These are phyloP conservation scores for Rhyzopertha dominica DNA, from an alignment of 1,140 invertebrate genomes.

Conservation along the genomic window DNA sequence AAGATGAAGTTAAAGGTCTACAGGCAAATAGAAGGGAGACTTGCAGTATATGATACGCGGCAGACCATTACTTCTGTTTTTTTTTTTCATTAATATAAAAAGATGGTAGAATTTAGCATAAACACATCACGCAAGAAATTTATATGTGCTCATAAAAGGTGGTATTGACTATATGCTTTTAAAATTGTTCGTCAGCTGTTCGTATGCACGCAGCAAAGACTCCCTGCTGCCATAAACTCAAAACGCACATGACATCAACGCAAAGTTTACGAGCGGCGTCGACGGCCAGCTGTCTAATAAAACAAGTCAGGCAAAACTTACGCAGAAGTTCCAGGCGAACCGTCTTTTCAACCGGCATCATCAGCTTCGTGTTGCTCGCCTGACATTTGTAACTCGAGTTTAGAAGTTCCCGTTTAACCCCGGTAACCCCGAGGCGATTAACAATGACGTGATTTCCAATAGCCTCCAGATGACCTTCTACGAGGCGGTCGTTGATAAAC, in stretches of 20 bases:
- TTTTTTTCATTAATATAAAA: no score
- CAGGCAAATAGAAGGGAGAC: no score
- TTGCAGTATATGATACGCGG: no score
- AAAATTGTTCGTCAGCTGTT: not conserved
- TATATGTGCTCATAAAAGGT: not conserved
- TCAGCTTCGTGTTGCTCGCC: constrained; percentile 79
- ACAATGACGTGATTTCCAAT: constrained; percentile 70
- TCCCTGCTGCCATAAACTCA: not conserved
- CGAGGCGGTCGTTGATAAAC: constrained; percentile 64
- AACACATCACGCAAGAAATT: no score
- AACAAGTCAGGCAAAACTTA: constrained; percentile 50
- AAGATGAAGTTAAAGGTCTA: no score
- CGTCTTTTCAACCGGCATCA: constrained; percentile 70
- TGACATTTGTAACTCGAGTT: constrained; percentile 81
- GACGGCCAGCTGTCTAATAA: no score
- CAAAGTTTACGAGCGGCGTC: no score
- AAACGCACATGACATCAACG: no score
- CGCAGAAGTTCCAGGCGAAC: constrained; percentile 73
- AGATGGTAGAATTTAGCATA: no score
- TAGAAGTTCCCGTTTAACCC: constrained; percentile 67
- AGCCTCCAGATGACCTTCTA: constrained; percentile 52
- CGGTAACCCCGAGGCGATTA: constrained; percentile 66
- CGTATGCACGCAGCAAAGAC: not conserved
- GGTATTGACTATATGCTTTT: not conserved
- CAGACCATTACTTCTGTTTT: no score